Evolutionary conservation across 2,888 invertebrate species (phyloP).

Genomic region (Apocheima hispidaria): DNA sequence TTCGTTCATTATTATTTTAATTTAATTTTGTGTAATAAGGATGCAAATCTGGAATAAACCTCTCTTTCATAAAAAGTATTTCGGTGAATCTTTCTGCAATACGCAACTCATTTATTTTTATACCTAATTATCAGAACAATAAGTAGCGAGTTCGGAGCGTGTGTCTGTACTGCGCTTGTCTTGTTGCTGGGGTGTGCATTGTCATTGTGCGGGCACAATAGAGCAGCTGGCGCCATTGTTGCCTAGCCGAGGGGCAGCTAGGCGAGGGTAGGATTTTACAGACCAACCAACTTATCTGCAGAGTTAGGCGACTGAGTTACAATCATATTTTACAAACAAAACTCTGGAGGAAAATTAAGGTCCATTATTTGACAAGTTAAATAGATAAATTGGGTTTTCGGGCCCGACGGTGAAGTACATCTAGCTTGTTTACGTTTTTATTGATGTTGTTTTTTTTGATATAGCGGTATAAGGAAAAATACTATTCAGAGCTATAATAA

Average conservation of each 20-base stretch:
- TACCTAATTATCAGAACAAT: conserved; percentile 16
- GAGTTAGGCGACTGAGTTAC: neutral
- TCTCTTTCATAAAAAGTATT: too few relatives aligned
- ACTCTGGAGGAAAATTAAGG: neutral
- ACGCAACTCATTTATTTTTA: neutral
- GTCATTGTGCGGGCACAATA: conserved; percentile 47
- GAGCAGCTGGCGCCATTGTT: conserved; percentile 41
- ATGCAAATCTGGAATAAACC: too few relatives aligned
- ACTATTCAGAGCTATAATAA: neutral
- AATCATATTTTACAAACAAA: neutral
- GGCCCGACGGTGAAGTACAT: conserved; percentile 17
- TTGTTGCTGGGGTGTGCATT: conserved; percentile 32
- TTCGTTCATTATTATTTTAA: too few relatives aligned
- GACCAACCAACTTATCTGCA: neutral
- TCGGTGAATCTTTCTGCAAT: neutral
- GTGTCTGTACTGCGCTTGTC: conserved; percentile 14
- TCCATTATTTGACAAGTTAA: neutral
- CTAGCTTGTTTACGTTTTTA: conserved; percentile 8
- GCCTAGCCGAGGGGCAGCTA: conserved; percentile 32
- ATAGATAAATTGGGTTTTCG: neutral
- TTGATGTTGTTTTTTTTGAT: neutral
- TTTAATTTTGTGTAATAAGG: too few relatives aligned
- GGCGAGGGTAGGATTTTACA: conserved; percentile 12
- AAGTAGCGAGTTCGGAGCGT: conserved; percentile 1
- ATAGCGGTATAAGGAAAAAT: neutral